Evolutionary conservation across 2,797 vertebrate genomes (phyloP).

Genomic region (Acanthopagrus latus): DNA sequence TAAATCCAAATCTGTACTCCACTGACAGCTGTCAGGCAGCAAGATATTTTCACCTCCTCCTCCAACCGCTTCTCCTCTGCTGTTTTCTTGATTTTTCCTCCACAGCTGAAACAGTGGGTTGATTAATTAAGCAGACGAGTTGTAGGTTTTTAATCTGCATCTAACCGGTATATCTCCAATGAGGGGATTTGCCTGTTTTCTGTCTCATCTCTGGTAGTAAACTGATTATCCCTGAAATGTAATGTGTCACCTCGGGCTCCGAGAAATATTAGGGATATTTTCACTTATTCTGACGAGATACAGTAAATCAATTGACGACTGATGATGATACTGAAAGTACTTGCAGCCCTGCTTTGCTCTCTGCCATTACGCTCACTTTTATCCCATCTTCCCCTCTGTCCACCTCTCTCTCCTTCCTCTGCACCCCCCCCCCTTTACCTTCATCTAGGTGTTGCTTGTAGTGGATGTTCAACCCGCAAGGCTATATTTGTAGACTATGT

Average conservation of each 20-base stretch:
- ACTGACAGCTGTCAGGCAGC: neutral
- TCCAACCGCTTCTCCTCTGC: neutral
- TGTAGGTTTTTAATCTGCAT: neutral
- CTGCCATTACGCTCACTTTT: neutral
- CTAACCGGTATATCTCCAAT: neutral
- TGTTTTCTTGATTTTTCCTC: neutral
- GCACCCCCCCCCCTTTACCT: slow-evolving; percentile 2
- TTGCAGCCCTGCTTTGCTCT: neutral
- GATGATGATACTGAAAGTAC: too few relatives aligned
- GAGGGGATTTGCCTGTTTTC: neutral
- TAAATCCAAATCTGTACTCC: neutral
- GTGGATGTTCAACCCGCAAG: slow-evolving; percentile 36
- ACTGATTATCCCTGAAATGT: neutral
- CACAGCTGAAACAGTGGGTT: neutral
- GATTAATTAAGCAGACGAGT: neutral
- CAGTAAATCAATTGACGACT: neutral
- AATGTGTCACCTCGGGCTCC: neutral
- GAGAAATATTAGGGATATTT: neutral
- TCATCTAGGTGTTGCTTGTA: slow-evolving; percentile 22
- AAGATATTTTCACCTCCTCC: neutral
- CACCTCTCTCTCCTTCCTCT: neutral
- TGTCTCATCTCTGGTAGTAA: neutral
- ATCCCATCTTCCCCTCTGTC: neutral
- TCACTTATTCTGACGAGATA: neutral
- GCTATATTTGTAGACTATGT: slow-evolving; percentile 60